phyloP scores from a whole-genome alignment of 2,113 vertebrate genomes.

The Notarius lentiginosus region DNA sequence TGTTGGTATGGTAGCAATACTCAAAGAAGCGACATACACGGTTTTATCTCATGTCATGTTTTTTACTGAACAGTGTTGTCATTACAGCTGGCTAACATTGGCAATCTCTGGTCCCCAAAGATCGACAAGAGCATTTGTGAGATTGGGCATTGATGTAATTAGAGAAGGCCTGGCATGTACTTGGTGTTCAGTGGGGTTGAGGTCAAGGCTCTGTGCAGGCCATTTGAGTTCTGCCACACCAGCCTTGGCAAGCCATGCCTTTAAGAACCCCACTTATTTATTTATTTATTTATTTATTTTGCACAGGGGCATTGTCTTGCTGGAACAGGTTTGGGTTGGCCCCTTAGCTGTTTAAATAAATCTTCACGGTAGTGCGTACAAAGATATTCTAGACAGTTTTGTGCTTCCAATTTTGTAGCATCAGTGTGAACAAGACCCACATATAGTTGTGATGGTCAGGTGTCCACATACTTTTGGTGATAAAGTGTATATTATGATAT shows the following conservation, averaged over 20 bases:
- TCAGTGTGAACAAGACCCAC: too few species aligned
- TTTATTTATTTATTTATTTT: neutral
- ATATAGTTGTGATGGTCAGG: neutral
- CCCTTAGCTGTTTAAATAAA: neutral
- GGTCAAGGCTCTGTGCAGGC: neutral
- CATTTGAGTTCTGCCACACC: neutral
- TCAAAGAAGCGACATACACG: neutral
- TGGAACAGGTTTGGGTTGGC: neutral
- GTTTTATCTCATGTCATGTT: neutral
- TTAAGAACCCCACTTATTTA: neutral
- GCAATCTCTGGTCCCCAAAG: neutral
- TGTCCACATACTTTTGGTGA: neutral
- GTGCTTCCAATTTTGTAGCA: neutral
- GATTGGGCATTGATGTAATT: neutral
- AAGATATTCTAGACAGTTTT: neutral
- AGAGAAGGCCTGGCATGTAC: neutral
- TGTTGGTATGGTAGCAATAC: neutral
- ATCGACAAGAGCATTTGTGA: neutral
- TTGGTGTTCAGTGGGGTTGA: neutral
- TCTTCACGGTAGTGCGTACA: neutral
- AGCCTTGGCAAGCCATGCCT: neutral
- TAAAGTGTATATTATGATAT: neutral
- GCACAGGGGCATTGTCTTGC: neutral
- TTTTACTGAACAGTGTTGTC: neutral
- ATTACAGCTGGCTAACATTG: neutral